Conservation (phyloP, 2,797 vertebrate genomes). For the Sebastes dallii region DNA sequence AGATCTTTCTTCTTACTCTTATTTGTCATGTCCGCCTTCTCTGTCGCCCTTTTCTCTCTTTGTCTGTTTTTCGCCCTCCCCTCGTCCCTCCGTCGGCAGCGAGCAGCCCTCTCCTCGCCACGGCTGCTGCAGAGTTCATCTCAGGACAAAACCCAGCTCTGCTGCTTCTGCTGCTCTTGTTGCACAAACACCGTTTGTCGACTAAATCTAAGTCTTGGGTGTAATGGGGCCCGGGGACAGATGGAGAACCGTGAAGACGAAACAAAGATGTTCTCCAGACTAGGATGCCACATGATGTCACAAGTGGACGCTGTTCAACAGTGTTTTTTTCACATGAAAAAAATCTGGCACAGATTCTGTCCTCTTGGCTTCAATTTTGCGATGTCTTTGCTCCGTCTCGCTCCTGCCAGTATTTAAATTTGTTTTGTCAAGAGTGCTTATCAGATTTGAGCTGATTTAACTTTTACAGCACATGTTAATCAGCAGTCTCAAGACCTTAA, state of each 20-base stretch:
- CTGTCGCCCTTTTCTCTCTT: constrained; percentile 18
- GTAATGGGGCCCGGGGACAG: constrained; percentile 69
- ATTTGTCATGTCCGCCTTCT: constrained; percentile 35
- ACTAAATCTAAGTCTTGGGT: constrained; percentile 54
- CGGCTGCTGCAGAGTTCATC: constrained; percentile 71
- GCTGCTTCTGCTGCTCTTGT: constrained; percentile 9
- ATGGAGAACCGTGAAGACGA: constrained; percentile 62
- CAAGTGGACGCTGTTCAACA: constrained; percentile 15
- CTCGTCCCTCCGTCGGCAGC: constrained; percentile 42
- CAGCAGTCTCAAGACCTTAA: constrained; percentile 2
- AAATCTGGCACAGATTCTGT: constrained; percentile 27
- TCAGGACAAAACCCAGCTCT: constrained; percentile 61
- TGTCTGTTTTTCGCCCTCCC: constrained; percentile 28
- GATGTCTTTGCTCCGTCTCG: constrained; percentile 27
- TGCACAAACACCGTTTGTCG: constrained; percentile 48
- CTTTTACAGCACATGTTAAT: constrained; percentile 57
- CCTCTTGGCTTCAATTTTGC: constrained; percentile 36
- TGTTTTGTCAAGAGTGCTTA: constrained; percentile 41
- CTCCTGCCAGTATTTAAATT: constrained; percentile 37
- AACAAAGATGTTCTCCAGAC: constrained; percentile 52
- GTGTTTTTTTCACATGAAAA: constrained; percentile 11
- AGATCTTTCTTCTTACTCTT: not conserved
- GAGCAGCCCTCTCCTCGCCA: constrained; percentile 44
- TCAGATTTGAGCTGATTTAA: constrained; percentile 53
- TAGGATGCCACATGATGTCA: constrained; percentile 28